These are phyloP conservation scores for Tachina grossa DNA, from an alignment of 2,888 invertebrate genomes.

Conservation along the genomic window DNA sequence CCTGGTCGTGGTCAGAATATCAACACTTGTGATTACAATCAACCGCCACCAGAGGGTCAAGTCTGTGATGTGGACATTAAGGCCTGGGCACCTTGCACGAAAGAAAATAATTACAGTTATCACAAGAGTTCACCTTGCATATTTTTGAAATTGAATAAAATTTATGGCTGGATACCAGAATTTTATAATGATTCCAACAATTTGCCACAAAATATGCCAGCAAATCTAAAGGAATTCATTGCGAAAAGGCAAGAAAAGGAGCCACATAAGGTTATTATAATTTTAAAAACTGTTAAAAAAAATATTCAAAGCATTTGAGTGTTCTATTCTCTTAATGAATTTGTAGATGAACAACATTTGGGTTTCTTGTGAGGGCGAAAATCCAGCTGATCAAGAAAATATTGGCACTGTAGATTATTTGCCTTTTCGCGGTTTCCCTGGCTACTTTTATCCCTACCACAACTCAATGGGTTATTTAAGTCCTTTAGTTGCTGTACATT, in stretches of 20 bases:
- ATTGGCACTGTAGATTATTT: conserved; percentile 92
- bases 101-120: conserved; percentile 93
- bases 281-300: background rate
- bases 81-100: conserved; percentile 91
- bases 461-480: conserved; percentile 94
- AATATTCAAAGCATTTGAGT: background rate
- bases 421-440: conserved; percentile 92
- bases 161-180: conserved; percentile 94
- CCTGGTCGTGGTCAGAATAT: conserved; percentile 90
- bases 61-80: conserved; percentile 95
- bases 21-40: conserved; percentile 89
- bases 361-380: conserved; percentile 97
- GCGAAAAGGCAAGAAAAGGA: conserved; percentile 82
- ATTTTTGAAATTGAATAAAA: conserved; percentile 97
- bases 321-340: background rate
- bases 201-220: conserved; percentile 90
- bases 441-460: conserved; percentile 94
- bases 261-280: conserved; percentile 79
- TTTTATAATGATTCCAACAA: conserved; percentile 89
- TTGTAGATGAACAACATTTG: conserved; percentile 91
- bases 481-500: conserved; percentile 93
- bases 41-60: conserved; percentile 88
- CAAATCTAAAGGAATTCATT: conserved; percentile 88
- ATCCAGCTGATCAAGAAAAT: conserved; percentile 95
- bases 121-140: conserved; percentile 96